Evolutionary conservation across 2,888 invertebrate species (phyloP).

Genomic region (Heteromyza rotundicornis): DNA sequence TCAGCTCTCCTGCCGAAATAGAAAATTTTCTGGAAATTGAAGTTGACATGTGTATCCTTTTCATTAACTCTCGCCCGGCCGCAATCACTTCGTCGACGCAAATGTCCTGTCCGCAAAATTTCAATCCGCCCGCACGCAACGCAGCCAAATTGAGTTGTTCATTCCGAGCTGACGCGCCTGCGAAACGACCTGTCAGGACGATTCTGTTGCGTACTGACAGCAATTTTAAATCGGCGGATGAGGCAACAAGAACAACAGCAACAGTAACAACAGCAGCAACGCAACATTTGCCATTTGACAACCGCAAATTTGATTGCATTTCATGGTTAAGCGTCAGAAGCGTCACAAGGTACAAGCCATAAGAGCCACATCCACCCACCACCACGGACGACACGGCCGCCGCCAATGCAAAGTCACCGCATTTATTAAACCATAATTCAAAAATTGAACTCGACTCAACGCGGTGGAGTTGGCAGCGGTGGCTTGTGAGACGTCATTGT

Average conservation of each 20-base stretch:
- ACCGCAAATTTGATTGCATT: slow-evolving; percentile 62
- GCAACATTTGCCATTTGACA: slow-evolving; percentile 57
- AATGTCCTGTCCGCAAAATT: slow-evolving; percentile 35
- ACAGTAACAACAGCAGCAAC: slow-evolving; percentile 1
- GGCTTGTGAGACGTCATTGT: neutral
- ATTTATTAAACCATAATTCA: slow-evolving; percentile 57
- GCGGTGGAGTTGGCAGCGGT: neutral
- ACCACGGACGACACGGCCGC: slow-evolving; percentile 20
- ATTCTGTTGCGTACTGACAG: slow-evolving; percentile 50
- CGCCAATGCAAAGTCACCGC: slow-evolving; percentile 28
- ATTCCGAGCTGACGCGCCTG: slow-evolving; percentile 30
- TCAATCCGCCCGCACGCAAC: slow-evolving; percentile 17
- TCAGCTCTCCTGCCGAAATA: slow-evolving; percentile 1
- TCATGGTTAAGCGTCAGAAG: slow-evolving; percentile 52
- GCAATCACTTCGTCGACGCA: neutral
- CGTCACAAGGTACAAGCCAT: too few species aligned
- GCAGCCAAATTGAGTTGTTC: slow-evolving; percentile 52
- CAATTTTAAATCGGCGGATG: slow-evolving; percentile 18
- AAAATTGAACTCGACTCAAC: slow-evolving; percentile 39
- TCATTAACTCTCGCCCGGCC: slow-evolving; percentile 58
- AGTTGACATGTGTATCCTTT: slow-evolving; percentile 63
- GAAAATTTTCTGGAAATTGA: slow-evolving; percentile 47
- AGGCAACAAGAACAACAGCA: neutral
- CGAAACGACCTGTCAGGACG: slow-evolving; percentile 47
- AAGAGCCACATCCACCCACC: too few species aligned